phyloP scores from a whole-genome alignment of 1,140 invertebrate genomes.

The Pemphigus obesinymphae region DNA sequence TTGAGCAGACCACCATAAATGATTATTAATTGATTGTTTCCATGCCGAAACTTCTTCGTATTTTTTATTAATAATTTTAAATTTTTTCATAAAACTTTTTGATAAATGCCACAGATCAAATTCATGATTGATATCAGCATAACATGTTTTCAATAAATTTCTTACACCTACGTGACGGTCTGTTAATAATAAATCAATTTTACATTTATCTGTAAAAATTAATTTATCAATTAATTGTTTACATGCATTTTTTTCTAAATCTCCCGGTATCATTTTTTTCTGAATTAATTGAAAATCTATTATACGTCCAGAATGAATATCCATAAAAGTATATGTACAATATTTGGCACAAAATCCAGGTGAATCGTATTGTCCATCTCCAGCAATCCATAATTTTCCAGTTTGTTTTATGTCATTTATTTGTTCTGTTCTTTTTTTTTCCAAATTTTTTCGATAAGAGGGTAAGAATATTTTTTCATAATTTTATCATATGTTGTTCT shows the following conservation, averaged over 20 bases:
- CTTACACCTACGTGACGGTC: background rate
- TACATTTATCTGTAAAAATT: too few species aligned
- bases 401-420: background rate
- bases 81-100: conserved; percentile 14
- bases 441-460: background rate
- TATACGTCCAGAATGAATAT: background rate
- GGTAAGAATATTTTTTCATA: background rate
- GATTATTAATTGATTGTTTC: conserved; percentile 1
- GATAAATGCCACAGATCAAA: conserved; percentile 25
- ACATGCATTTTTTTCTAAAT: conserved; percentile 15
- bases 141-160: background rate
- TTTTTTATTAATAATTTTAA: background rate
- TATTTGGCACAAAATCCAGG: conserved; percentile 14
- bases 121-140: background rate
- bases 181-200: background rate
- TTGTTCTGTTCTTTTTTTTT: background rate
- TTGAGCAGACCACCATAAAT: background rate
- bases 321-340: conserved; percentile 13
- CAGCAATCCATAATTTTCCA: background rate
- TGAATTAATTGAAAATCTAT: conserved; percentile 10
- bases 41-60: background rate
- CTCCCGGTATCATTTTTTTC: background rate
- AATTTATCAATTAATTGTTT: background rate
- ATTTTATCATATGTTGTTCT: background rate
- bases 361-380: too few species aligned